Evolutionary conservation across 1,140 invertebrate genomes (phyloP), one percentile per base, ranked within the genome.

Genomic region (Sipha flava): DNA sequence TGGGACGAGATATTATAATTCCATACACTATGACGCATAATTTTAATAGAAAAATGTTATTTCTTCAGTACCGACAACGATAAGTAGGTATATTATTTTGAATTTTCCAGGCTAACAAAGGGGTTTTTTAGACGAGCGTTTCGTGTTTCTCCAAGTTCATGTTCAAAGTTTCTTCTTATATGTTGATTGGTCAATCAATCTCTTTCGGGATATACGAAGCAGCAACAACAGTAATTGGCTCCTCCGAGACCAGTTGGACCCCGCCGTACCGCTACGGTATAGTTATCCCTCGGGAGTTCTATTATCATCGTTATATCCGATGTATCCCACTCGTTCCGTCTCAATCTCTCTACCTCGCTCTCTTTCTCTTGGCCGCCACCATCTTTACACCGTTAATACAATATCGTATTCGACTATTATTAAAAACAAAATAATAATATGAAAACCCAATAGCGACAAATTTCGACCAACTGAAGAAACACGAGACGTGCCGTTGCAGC

Each of bases 131-230:
- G n/a, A 45, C 12, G 62, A 66, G 14, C 18, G 34, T 40, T 66
- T 66, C 62, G 18, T 57, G 21, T 62, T 62, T 43, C 62, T 37
- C 9, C 40, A 7, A 43, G 64, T 68, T 68, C 64, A 26, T 9
- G 66, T 26, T 29, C 14, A 29, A 70, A 47, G 14, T 70, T 70
- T 70, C 23, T 29, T 26, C 40, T 70, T 47, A 70, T 47, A 47
- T 70, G 66, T 47, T 70, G 66, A 70, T 70, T 70, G 66, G 66
- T 47, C 66, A 70, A 70, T 70, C 66, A 47, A 70, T 70, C 66
- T 70, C 43, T 45, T 70, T 45, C 43, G 64, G 21, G 21, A 43
- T 66, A 66, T 47, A 70, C 26, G 40, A 45, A 1, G 47, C 47
- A 31, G 43, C 23, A 70, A 70, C 66, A 45, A 31, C 66, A 70